Conservation (phyloP, 92 coral and sea anemone genomes). For the Blastomussa wellsi region DNA sequence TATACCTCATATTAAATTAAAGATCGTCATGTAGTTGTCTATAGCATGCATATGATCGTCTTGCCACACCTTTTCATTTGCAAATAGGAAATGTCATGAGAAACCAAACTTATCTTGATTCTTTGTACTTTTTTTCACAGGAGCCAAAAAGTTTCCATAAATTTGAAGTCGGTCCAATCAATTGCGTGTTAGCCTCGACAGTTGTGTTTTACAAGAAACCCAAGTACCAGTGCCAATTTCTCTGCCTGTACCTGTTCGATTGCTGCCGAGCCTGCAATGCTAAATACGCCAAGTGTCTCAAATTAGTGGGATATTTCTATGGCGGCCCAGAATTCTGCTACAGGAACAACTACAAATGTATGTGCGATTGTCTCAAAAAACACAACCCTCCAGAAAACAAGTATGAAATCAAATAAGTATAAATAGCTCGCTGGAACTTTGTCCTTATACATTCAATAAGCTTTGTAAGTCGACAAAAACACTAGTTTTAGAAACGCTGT, state of each 20-base stretch:
- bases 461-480: neutral
- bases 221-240: neutral
- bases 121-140: neutral
- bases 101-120: neutral
- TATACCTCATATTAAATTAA: neutral
- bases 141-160: neutral
- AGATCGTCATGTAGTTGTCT: neutral
- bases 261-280: conserved; percentile 40
- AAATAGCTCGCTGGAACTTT: neutral
- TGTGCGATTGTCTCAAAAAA: conserved; percentile 10
- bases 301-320: neutral
- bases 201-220: conserved; percentile 5
- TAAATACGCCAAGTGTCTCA: neutral
- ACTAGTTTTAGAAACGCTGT: neutral
- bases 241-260: conserved; percentile 17
- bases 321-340: conserved; percentile 26
- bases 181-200: conserved; percentile 27
- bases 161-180: neutral
- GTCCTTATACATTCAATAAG: neutral
- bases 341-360: conserved; percentile 16
- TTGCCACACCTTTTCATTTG: neutral
- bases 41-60: neutral
- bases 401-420: neutral
- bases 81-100: neutral
- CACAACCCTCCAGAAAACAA: conserved; percentile 9